Evolutionary conservation across 2,888 invertebrate genomes (phyloP), one percentile per base, ranked within the genome.

Genomic region (Rapana venosa): DNA sequence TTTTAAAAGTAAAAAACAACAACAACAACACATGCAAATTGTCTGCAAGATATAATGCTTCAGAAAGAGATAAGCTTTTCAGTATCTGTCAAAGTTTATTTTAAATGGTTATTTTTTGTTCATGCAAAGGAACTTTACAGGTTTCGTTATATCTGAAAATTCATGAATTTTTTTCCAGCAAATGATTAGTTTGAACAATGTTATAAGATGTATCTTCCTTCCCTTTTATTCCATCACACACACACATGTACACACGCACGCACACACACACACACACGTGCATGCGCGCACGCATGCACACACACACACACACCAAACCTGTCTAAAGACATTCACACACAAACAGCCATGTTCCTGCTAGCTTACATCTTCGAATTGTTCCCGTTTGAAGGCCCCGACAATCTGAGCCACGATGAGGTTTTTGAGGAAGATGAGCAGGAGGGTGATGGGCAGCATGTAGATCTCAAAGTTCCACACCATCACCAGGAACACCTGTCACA

Each of bases 391-490:
- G 87, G 95, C 95, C 84, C 96, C 96, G 70, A 95, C 95, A 89
- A 95, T 93, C 81, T 94, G 93, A 85, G 94, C 93, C 32, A 95
- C 93, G 93, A 97, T 96, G 94, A 97, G 97, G 95, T 97, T 97
- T 96, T 98, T 97, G 92, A 98, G 96, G 94, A 99, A 98, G 90
- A 99, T 97, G 66, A 98, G 96, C 35, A 99, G 97, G 47, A 98
- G 97, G 22, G 97, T 97, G 5, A 98, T 97, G 0, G 99, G 99
- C 90, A 99, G 96, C 98, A 99, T 99, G 97, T 98, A 99, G 94
- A 99, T 98, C 96, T 99, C 98, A 95, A 99, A 99, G 96, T 98
- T 98, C 96, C 98, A 98, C 94, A 98, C 98, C 90, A 98, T 97
- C 0, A 98, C 96, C 88, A 99, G 97, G 97, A 98, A 99, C 30